Percentiles rank a stretch among this genome's conserved stretches.
These are phyloP conservation scores for Thrips palmi DNA, from an alignment of 1,140 invertebrate genomes.

Conservation along the genomic window DNA sequence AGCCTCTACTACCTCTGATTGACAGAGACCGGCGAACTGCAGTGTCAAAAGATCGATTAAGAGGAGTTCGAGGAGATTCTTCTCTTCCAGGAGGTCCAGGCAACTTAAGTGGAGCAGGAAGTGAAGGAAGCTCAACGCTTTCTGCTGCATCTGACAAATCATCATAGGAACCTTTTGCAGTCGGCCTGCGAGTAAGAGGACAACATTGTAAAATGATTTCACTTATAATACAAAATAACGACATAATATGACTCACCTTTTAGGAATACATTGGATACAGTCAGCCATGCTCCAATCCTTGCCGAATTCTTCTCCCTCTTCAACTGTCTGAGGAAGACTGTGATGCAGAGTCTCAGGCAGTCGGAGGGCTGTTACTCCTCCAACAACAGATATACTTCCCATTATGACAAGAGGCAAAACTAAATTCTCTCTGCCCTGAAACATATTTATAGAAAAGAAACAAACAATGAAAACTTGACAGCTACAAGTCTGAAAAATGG, in stretches of 20 bases:
- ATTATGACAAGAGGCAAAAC: slow-evolving; percentile 62
- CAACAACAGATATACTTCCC: slow-evolving; percentile 56
- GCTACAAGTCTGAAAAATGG: not conserved
- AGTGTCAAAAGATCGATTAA: no score
- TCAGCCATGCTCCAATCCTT: slow-evolving; percentile 58
- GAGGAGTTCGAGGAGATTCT: slow-evolving; percentile 2
- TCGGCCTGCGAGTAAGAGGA: slow-evolving; percentile 9
- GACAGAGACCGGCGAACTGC: no score
- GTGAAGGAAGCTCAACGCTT: slow-evolving; percentile 10
- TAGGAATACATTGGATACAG: slow-evolving; percentile 44
- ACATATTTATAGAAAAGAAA: slow-evolving; percentile 11
- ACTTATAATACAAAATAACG: not conserved
- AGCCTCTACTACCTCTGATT: no score
- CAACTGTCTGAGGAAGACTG: slow-evolving; percentile 58
- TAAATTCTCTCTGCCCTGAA: slow-evolving; percentile 63
- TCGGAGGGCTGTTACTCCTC: slow-evolving; percentile 54
- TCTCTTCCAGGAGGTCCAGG: slow-evolving; percentile 2
- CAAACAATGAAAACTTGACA: not conserved
- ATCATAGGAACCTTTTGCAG: slow-evolving; percentile 22
- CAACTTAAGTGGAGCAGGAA: slow-evolving; percentile 4
- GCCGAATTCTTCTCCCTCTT: slow-evolving; percentile 76
- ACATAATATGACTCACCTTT: slow-evolving; percentile 27
- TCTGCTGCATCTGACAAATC: slow-evolving; percentile 20
- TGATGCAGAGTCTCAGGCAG: slow-evolving; percentile 66
- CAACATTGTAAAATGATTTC: not conserved